Evolutionary conservation across 2,797 vertebrate genomes (phyloP).

Genomic region (Meriones psammophilus): DNA sequence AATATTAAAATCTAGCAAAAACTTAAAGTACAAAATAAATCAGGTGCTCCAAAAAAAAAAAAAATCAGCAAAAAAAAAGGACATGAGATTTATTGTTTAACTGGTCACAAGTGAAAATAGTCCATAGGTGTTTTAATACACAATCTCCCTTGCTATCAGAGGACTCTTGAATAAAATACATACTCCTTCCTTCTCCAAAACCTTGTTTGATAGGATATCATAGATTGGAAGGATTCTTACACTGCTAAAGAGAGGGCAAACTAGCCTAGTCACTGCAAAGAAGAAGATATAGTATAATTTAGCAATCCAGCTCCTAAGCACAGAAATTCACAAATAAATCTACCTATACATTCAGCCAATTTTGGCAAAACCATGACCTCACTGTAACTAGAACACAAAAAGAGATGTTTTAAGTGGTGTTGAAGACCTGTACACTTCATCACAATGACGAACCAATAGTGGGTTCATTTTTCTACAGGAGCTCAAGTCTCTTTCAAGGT

Average conservation of each 20-base stretch:
- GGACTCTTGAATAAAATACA: not conserved
- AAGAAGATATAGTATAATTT: not conserved
- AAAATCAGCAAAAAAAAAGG: not conserved
- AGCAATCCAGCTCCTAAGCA: not conserved
- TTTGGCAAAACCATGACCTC: not conserved
- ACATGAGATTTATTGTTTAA: slow-evolving; percentile 1
- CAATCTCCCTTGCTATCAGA: not conserved
- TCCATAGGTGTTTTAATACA: not conserved
- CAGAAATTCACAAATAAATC: not conserved
- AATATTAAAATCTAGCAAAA: slow-evolving; percentile 53
- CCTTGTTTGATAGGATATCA: slow-evolving; percentile 3
- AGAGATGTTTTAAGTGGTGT: not conserved
- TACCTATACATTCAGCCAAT: not conserved
- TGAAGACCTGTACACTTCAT: not conserved
- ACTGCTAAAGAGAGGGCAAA: not conserved
- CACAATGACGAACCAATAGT: not conserved
- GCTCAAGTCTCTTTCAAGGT: not conserved
- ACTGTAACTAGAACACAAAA: not conserved
- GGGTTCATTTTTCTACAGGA: slow-evolving; percentile 14
- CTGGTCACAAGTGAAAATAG: slow-evolving; percentile 1
- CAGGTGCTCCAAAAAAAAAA: not conserved
- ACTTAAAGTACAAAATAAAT: slow-evolving; percentile 57
- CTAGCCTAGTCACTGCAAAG: not conserved
- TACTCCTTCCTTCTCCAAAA: not conserved
- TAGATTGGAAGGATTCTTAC: not conserved